Conservation (phyloP, 1,140 invertebrate species). For the Drosophila subobscura region DNA sequence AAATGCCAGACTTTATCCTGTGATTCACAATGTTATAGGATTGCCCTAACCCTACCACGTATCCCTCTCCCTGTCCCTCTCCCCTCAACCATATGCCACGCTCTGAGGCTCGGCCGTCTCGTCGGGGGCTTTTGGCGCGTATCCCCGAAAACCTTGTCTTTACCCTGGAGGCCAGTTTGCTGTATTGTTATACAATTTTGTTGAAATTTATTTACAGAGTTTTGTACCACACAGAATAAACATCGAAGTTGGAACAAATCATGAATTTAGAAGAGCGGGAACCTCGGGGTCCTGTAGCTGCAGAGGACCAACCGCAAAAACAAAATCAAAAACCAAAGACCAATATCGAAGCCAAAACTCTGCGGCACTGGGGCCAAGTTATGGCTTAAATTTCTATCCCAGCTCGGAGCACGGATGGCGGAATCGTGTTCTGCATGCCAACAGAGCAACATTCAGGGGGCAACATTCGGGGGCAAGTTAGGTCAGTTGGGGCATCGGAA, state of each 20-base stretch:
- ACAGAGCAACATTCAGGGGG: constrained; percentile 32
- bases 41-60: too few species aligned
- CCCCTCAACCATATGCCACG: constrained; percentile 19
- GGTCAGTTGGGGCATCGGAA: constrained; percentile 2
- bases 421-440: constrained; percentile 73
- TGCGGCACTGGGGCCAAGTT: constrained; percentile 61
- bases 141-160: constrained; percentile 50
- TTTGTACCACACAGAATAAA: constrained; percentile 77
- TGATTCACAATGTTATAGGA: not conserved
- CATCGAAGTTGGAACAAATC: constrained; percentile 73
- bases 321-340: constrained; percentile 63
- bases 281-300: not conserved
- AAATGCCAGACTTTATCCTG: constrained; percentile 13
- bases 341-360: constrained; percentile 69
- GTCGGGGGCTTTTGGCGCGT: constrained; percentile 14
- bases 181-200: constrained; percentile 81
- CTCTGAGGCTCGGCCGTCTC: constrained; percentile 22
- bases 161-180: constrained; percentile 74
- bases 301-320: constrained; percentile 29
- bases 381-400: constrained; percentile 78
- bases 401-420: constrained; percentile 53
- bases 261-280: constrained; percentile 1
- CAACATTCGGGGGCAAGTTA: constrained; percentile 19
- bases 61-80: not conserved
- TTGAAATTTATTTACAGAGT: constrained; percentile 82